Evolutionary conservation across 2,797 vertebrate genomes (phyloP), one percentile per base, ranked within the genome.

Genomic region (Heterohyrax brucei): DNA sequence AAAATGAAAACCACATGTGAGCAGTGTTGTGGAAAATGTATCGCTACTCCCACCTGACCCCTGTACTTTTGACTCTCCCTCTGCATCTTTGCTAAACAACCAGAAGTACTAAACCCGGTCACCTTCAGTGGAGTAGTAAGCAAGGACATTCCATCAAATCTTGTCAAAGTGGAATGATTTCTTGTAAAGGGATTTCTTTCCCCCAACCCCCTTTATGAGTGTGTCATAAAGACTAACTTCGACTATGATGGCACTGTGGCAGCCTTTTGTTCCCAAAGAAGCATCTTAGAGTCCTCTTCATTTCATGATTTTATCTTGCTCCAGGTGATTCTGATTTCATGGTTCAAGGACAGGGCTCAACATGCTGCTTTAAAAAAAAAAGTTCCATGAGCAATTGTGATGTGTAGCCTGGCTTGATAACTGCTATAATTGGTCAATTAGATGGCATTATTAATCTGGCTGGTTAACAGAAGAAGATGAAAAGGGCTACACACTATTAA

Each of bases 381-480:
- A 62, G 53, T 53, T 84, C 30, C 21, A 5, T 33, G 28, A 62
- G 64, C 80, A 30, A 84, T 64, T 73, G 16, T 64, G 26, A 62
- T 39, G n/a, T 28, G 33, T 2, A 46, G 14, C 18, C 7, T 53
- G 81, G 56, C 96, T 6, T 33, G 33, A 89, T 72, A 87, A 62
- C 53, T 46, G 3, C 7, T 26, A 53, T 56, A 89, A 76, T 24
- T 76, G 16, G 33, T 72, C 53, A 18, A 3, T 24, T n/a, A 93
- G 30, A n/a, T 86, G 85, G 10, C 46, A 0, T 33, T 50, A 12
- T 68, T 85, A n/a, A 68, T 50, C 18, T 48, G 68, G 46, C 73
- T 26, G 22, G 72, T 82, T 80, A 77, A 72, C 28, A 85, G 77
- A 72, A 44, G 89, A 92, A 78, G 76, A 48, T 56, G 9, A 89